These are phyloP conservation scores for Carcina quercana DNA, from an alignment of 2,888 invertebrate species.

Conservation along the genomic window DNA sequence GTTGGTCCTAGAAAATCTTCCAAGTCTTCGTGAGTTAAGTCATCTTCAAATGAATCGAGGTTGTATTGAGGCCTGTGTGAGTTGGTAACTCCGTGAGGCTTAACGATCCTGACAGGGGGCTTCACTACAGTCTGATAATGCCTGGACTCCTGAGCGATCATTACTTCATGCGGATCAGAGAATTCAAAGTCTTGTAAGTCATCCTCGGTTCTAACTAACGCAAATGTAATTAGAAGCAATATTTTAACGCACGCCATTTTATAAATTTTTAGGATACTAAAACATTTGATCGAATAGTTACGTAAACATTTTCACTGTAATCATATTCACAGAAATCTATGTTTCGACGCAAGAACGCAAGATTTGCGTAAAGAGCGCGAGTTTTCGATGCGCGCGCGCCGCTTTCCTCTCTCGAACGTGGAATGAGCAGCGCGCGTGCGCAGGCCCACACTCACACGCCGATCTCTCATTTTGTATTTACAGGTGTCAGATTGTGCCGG, in stretches of 20 bases:
- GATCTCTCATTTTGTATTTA: slow-evolving; percentile 48
- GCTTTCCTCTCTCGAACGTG: slow-evolving; percentile 37
- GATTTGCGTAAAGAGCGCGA: slow-evolving; percentile 21
- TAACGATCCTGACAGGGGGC: slow-evolving; percentile 22
- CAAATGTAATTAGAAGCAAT: slow-evolving; percentile 29
- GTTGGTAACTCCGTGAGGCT: slow-evolving; percentile 50
- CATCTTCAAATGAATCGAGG: slow-evolving; percentile 50
- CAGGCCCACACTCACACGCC: slow-evolving; percentile 39
- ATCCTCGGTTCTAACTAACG: slow-evolving; percentile 33
- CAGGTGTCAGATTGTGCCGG: slow-evolving; percentile 64
- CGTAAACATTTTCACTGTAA: slow-evolving; percentile 9
- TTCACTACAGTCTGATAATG: slow-evolving; percentile 54
- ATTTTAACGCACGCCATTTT: slow-evolving; percentile 36
- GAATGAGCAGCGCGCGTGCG: slow-evolving; percentile 47
- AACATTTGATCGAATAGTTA: slow-evolving; percentile 3
- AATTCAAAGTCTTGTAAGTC: slow-evolving; percentile 50
- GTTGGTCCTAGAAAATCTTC: slow-evolving; percentile 38
- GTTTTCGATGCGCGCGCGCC: slow-evolving; percentile 44
- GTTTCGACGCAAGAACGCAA: too few relatives aligned
- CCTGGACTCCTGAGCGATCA: slow-evolving; percentile 63
- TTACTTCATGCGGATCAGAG: slow-evolving; percentile 48
- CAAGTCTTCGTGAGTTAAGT: slow-evolving; percentile 33
- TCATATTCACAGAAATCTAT: slow-evolving; percentile 15
- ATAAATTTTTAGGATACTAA: slow-evolving; percentile 12
- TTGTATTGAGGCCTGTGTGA: slow-evolving; percentile 65